Evolutionary conservation across 2,888 invertebrate species (phyloP).

Genomic region (Boloria selene): DNA sequence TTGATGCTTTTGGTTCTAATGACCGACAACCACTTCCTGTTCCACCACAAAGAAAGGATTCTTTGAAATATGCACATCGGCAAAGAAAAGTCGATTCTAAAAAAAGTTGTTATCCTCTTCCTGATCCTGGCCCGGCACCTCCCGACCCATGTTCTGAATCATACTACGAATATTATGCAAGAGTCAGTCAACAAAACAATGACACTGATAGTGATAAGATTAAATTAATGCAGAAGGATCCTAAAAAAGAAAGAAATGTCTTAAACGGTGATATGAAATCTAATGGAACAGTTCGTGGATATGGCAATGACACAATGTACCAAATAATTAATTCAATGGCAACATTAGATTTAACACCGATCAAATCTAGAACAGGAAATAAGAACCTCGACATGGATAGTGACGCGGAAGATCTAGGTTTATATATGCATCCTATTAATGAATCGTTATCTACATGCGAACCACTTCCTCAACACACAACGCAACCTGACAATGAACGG

Average conservation of each 20-base stretch:
- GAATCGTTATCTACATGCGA: conserved; percentile 75
- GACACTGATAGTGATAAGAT: conserved; percentile 77
- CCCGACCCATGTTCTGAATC: conserved; percentile 76
- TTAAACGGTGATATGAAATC: conserved; percentile 44
- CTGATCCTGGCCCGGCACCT: conserved; percentile 75
- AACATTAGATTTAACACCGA: conserved; percentile 69
- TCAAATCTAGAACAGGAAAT: conserved; percentile 66
- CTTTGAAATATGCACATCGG: conserved; percentile 77
- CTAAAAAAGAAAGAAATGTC: conserved; percentile 57
- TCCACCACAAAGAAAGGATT: conserved; percentile 76
- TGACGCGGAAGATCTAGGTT: conserved; percentile 74
- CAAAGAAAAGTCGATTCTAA: conserved; percentile 76
- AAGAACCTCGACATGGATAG: conserved; percentile 62
- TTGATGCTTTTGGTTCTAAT: conserved; percentile 66
- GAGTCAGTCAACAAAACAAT: conserved; percentile 78
- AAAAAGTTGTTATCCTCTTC: conserved; percentile 68
- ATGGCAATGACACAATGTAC: conserved; percentile 65
- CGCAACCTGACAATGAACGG: conserved; percentile 65
- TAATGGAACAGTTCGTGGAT: conserved; percentile 44
- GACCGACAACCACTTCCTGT: conserved; percentile 68
- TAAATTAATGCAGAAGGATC: conserved; percentile 66
- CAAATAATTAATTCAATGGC: conserved; percentile 77
- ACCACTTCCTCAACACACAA: conserved; percentile 71
- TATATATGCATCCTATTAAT: conserved; percentile 74
- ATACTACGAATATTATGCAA: conserved; percentile 78